Conservation (phyloP, 1,140 invertebrate species). For the Hyles vespertilio region DNA sequence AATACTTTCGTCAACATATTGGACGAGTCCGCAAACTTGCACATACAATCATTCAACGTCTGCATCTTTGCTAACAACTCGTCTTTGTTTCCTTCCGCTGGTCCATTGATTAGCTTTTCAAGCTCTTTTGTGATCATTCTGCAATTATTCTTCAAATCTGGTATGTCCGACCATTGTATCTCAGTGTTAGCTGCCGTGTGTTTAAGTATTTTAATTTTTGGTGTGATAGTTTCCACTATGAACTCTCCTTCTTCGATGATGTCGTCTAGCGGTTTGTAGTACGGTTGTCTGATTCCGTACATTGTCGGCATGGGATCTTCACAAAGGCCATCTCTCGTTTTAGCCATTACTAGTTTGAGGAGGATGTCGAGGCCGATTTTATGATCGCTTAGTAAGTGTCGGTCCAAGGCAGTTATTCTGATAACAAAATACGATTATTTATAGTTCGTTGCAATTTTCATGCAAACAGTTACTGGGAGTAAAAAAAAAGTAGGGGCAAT, state of each 20-base stretch:
- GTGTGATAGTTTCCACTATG: constrained; percentile 50
- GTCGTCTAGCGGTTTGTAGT: constrained; percentile 49
- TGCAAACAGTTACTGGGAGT: too few relatives aligned
- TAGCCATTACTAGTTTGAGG: constrained; percentile 56
- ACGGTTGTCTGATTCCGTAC: constrained; percentile 41
- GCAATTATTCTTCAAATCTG: constrained; percentile 39
- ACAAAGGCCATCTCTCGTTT: constrained; percentile 51
- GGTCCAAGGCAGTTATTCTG: constrained; percentile 62
- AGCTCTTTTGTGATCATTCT: constrained; percentile 33
- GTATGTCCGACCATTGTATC: constrained; percentile 41
- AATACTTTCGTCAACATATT: constrained; percentile 56
- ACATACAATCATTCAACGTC: constrained; percentile 57
- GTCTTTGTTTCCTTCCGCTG: constrained; percentile 30
- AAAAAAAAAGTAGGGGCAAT: too few relatives aligned
- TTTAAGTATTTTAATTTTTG: constrained; percentile 57
- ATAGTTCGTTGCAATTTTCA: too few relatives aligned
- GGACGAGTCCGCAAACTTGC: constrained; percentile 56
- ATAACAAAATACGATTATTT: constrained; percentile 7
- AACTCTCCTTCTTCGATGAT: constrained; percentile 52
- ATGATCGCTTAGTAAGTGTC: constrained; percentile 59
- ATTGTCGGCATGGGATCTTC: constrained; percentile 24
- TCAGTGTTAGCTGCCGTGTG: constrained; percentile 51
- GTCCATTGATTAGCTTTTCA: constrained; percentile 37
- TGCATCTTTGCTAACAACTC: constrained; percentile 52
- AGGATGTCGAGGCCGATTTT: constrained; percentile 59